A percentile compares a stretch with the other conserved stretches of the same genome.
phyloP scores from a whole-genome alignment of 2,797 vertebrate species.

The Pelobates cultripes region DNA sequence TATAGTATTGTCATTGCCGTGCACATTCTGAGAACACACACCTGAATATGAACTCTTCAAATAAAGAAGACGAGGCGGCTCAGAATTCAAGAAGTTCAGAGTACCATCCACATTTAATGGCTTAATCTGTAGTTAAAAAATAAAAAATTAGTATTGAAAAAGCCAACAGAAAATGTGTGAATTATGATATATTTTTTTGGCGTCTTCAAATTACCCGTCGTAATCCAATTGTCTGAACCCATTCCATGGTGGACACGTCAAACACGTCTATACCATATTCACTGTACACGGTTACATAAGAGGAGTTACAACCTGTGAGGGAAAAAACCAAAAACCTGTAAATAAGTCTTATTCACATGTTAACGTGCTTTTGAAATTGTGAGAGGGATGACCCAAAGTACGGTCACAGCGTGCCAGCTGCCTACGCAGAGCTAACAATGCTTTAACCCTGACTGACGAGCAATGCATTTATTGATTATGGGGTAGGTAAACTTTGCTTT shows the following conservation, averaged over 20 bases:
- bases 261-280: slow-evolving; percentile 94
- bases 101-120: slow-evolving; percentile 90
- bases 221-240: slow-evolving; percentile 94
- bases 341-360: no score
- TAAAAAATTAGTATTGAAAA: background rate
- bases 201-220: slow-evolving; percentile 77
- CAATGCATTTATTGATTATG: no score
- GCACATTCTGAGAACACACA: slow-evolving; percentile 55
- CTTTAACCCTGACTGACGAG: no score
- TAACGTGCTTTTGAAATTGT: no score
- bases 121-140: slow-evolving; percentile 76
- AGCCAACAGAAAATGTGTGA: no score
- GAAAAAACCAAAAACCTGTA: no score
- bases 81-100: slow-evolving; percentile 87
- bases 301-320: slow-evolving; percentile 82
- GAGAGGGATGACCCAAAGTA: no score
- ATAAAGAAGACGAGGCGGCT: slow-evolving; percentile 89
- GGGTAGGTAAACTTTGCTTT: no score
- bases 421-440: no score
- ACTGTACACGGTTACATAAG: slow-evolving; percentile 90
- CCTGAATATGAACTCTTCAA: slow-evolving; percentile 84
- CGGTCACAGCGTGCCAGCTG: no score
- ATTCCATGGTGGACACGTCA: slow-evolving; percentile 87
- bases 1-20: background rate
- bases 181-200: no score